A percentile compares a stretch with the other conserved stretches of the same genome.
Evolutionary conservation across 2,888 invertebrate species (phyloP).

Genomic region (Melanotus villosus): DNA sequence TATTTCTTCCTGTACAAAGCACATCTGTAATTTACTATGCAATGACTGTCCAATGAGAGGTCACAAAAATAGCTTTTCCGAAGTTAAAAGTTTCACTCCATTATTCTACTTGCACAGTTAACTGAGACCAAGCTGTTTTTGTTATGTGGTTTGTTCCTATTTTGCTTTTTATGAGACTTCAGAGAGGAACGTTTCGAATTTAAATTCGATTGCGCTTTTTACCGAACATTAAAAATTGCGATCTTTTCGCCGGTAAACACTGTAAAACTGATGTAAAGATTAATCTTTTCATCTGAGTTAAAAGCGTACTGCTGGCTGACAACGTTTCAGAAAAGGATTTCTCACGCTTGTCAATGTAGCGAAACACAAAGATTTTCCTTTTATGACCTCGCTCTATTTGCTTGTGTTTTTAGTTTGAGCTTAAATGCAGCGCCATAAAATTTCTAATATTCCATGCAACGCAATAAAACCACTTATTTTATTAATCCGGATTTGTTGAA

Average conservation of each 20-base stretch:
- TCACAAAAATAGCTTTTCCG: constrained; percentile 12
- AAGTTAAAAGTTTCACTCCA: not conserved
- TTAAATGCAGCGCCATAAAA: not conserved
- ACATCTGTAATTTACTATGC: constrained; percentile 7
- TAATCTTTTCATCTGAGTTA: not conserved
- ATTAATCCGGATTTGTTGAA: too few species aligned
- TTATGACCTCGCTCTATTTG: not conserved
- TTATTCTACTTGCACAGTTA: too few species aligned
- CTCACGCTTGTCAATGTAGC: not conserved
- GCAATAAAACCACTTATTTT: too few species aligned
- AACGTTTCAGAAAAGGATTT: not conserved
- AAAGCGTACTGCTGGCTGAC: not conserved
- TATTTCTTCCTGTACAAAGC: not conserved
- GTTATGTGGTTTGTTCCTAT: too few species aligned
- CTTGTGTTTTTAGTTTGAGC: not conserved
- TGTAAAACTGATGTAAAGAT: not conserved
- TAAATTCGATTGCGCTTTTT: too few species aligned
- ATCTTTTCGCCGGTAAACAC: too few species aligned
- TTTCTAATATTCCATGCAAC: not conserved
- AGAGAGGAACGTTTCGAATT: too few species aligned
- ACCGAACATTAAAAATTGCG: too few species aligned
- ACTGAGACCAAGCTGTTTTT: not conserved
- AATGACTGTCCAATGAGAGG: not conserved
- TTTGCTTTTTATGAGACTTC: too few species aligned
- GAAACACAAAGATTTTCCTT: not conserved